Evolutionary conservation across 2,888 invertebrate genomes (phyloP).

Genomic region (Caenorhabditis imperialis): DNA sequence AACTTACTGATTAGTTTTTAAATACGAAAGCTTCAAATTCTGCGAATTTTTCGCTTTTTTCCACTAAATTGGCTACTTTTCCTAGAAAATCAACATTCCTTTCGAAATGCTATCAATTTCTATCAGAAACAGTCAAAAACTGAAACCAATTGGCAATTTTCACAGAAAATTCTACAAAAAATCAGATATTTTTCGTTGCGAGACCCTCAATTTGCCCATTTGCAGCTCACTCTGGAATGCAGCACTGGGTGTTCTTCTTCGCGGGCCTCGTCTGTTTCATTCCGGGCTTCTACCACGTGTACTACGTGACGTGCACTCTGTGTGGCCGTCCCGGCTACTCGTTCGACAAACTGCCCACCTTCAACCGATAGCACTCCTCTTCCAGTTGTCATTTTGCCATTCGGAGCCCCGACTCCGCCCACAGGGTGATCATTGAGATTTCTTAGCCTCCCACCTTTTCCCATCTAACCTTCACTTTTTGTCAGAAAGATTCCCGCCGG

Average conservation of each 20-base stretch:
- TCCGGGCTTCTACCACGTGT: conserved; percentile 76
- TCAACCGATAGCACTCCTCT: conserved; percentile 56
- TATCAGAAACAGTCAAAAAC: too few species aligned
- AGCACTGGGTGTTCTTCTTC: conserved; percentile 66
- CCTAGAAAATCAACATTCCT: too few species aligned
- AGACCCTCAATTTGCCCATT: too few species aligned
- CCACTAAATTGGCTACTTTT: too few species aligned
- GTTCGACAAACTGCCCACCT: conserved; percentile 76
- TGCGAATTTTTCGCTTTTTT: too few species aligned
- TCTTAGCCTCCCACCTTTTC: conserved; percentile 15
- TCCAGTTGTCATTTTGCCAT: not conserved
- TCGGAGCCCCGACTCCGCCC: not conserved
- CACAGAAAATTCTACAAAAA: not conserved
- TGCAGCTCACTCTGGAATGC: conserved; percentile 50
- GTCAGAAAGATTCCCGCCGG: conserved; percentile 25
- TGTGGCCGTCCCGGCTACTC: conserved; percentile 75
- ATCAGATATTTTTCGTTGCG: too few species aligned
- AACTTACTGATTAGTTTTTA: too few species aligned
- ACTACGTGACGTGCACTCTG: conserved; percentile 74
- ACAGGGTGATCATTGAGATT: conserved; percentile 25
- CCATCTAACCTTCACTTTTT: conserved; percentile 1
- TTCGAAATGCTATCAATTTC: too few species aligned
- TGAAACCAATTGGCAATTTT: not conserved
- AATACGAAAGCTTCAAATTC: too few species aligned
- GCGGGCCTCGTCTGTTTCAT: conserved; percentile 70